Evolutionary conservation across 2,888 invertebrate genomes (phyloP).

Genomic region (Metellina segmentata): DNA sequence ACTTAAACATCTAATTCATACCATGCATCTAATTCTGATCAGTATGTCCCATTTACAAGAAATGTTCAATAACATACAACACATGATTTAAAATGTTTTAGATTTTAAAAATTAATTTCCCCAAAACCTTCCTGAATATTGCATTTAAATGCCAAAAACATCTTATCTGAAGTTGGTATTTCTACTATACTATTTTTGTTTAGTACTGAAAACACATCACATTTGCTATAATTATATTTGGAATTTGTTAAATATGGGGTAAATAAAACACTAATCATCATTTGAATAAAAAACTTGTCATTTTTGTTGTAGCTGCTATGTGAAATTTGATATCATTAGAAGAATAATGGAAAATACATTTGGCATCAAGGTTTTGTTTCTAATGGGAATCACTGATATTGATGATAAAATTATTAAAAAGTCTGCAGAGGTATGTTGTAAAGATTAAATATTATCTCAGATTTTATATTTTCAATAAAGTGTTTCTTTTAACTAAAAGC

Average conservation of each 20-base stretch:
- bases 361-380: conserved; percentile 88
- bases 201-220: not conserved
- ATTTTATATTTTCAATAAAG: not conserved
- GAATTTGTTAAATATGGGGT: not conserved
- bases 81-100: too few species aligned
- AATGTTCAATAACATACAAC: too few species aligned
- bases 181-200: not conserved
- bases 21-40: too few species aligned
- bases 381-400: conserved; percentile 95
- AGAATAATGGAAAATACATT: conserved; percentile 89
- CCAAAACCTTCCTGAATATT: not conserved
- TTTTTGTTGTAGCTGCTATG: conserved; percentile 86
- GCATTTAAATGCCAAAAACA: not conserved
- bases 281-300: not conserved
- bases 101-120: too few species aligned
- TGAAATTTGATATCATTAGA: conserved; percentile 92
- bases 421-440: conserved; percentile 82
- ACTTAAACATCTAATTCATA: too few species aligned
- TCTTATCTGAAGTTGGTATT: not conserved
- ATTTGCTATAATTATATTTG: too few species aligned
- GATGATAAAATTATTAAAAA: conserved; percentile 95
- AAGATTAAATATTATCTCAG: not conserved
- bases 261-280: not conserved
- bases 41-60: too few species aligned
- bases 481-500: not conserved